These are phyloP conservation scores for Arctopsyche grandis DNA, from an alignment of 1,140 invertebrate genomes.

Conservation along the genomic window DNA sequence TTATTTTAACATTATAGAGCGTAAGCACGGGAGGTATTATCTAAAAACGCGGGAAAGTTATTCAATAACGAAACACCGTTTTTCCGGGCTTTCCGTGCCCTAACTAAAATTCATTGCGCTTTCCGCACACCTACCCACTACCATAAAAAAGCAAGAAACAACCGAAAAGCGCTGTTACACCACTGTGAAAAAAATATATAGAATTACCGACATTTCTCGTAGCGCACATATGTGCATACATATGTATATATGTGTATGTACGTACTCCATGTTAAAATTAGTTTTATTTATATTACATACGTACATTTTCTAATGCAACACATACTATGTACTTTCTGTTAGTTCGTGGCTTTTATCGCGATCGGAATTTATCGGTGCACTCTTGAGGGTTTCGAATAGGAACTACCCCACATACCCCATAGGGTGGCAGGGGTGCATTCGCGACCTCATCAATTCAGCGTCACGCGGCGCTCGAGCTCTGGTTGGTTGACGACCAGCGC, in stretches of 20 bases:
- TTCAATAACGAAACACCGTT: conserved; percentile 28
- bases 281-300: neutral
- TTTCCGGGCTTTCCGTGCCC: conserved; percentile 27
- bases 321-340: neutral
- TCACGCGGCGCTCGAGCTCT: neutral
- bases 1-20: conserved; percentile 23
- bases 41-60: conserved; percentile 30
- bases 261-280: neutral
- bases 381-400: neutral
- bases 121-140: conserved; percentile 13
- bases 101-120: conserved; percentile 29
- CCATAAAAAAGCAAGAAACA: neutral
- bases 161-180: neutral
- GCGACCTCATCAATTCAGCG: conserved; percentile 14
- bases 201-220: too few relatives aligned
- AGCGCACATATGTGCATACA: neutral
- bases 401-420: too few relatives aligned
- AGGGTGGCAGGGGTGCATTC: neutral
- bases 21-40: conserved; percentile 24
- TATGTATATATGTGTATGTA: neutral
- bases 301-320: neutral
- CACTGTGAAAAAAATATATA: neutral
- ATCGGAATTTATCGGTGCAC: neutral
- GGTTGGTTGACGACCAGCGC: neutral
- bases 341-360: neutral